A percentile compares a stretch with the other conserved stretches of the same genome.
Evolutionary conservation across 1,140 invertebrate genomes (phyloP).

Genomic region (Drosophila repletoides): DNA sequence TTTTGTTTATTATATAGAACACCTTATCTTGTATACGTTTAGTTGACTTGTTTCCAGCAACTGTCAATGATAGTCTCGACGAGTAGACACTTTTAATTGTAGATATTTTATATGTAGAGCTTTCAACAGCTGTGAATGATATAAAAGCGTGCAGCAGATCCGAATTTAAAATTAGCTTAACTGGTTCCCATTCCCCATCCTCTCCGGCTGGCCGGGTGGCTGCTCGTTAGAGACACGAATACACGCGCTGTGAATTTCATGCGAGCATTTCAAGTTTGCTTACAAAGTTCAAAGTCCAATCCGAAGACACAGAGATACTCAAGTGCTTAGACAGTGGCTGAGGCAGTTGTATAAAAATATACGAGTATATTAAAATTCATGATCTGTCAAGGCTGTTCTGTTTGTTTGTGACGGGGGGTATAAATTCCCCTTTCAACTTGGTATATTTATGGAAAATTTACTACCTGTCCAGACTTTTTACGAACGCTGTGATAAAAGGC

Average conservation of each 20-base stretch:
- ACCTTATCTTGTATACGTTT: too few relatives aligned
- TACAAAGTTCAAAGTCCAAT: slow-evolving; percentile 40
- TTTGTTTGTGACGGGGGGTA: neutral
- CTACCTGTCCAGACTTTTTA: neutral
- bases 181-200: neutral
- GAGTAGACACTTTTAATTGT: too few relatives aligned
- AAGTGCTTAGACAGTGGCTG: neutral
- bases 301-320: slow-evolving; percentile 2
- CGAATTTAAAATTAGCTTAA: slow-evolving; percentile 17
- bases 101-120: neutral
- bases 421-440: neutral
- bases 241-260: neutral
- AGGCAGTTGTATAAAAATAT: too few relatives aligned
- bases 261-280: slow-evolving; percentile 33
- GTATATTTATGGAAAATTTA: neutral
- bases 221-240: neutral
- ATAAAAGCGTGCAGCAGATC: neutral
- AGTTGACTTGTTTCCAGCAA: too few relatives aligned
- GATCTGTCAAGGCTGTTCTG: slow-evolving; percentile 27
- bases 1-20: too few relatives aligned
- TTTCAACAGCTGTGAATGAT: slow-evolving; percentile 23
- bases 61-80: too few relatives aligned
- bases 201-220: neutral
- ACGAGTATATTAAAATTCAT: neutral
- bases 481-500: slow-evolving; percentile 3